These are phyloP conservation scores for Scortum barcoo DNA, from an alignment of 2,113 vertebrate species.

Conservation along the genomic window DNA sequence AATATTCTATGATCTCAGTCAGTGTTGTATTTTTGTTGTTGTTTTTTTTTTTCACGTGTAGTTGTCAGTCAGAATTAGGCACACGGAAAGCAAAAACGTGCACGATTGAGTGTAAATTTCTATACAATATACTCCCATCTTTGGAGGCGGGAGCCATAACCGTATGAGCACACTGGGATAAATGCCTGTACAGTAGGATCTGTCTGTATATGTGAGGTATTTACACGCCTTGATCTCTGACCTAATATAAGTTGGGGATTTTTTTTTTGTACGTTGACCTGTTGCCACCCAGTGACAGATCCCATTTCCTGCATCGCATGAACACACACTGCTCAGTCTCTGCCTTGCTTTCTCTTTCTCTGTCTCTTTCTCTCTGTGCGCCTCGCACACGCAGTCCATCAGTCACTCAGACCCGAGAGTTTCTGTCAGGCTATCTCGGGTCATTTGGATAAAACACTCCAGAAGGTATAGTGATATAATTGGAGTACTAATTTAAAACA, in stretches of 20 bases:
- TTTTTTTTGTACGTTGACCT: slow-evolving; percentile 13
- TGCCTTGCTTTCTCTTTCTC: background rate
- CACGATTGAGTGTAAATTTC: background rate
- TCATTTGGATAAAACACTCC: slow-evolving; percentile 63
- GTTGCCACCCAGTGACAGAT: slow-evolving; percentile 9
- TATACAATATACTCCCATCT: no score
- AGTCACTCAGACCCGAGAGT: slow-evolving; percentile 14
- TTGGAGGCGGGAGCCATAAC: background rate
- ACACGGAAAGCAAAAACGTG: background rate
- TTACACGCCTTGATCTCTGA: background rate
- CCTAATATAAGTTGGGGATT: background rate
- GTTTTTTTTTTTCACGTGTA: background rate
- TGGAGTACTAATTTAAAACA: slow-evolving; percentile 74
- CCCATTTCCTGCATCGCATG: background rate
- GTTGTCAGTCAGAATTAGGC: background rate
- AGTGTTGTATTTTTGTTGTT: slow-evolving; percentile 7
- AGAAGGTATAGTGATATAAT: slow-evolving; percentile 66
- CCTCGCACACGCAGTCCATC: slow-evolving; percentile 24
- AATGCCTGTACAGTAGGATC: background rate
- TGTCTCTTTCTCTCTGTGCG: background rate
- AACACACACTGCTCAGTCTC: background rate
- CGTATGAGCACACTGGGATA: background rate
- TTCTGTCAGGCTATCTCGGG: slow-evolving; percentile 35
- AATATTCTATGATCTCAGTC: slow-evolving; percentile 53
- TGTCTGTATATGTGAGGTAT: slow-evolving; percentile 2